Evolutionary conservation across 64 coral and sea anemone genomes (phyloP), one percentile per base, ranked within the genome.

Genomic region (Acropora yongei): DNA sequence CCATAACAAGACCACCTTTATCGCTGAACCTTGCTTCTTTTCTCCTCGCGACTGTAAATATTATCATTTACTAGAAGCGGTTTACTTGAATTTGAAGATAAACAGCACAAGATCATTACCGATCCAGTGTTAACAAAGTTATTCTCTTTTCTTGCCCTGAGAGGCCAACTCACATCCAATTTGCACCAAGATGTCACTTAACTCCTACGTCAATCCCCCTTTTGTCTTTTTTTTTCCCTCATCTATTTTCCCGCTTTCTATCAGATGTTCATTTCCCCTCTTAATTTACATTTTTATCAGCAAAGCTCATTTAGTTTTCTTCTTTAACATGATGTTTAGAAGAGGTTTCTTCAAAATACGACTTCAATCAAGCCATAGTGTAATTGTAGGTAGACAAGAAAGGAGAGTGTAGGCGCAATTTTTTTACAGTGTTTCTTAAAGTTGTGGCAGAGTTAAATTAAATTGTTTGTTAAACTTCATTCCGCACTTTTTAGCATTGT

Each of bases 1-100:
- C 18, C 18, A 42, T 68, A 18, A 20, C 45, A 85, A 69, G 82
- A 85, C 82, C 82, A 85, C 65, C 61, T 41, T 49, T 71, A 5
- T 71, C n/a, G 58, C 45, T 30, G 6, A 47, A 13, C 16, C 17
- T 71, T 45, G 40, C 30, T 63, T 41, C 17, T 44, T 42, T 68
- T 47, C 20, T 3, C 57, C 12, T 19, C 6, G 12, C 45, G 13
- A 10, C 41, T 42, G 13, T 76, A 51, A 77, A 65, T 60, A 87
- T 86, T 74, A 6, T 65, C 51, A 75, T 74, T 71, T 75, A 77
- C 43, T 17, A 47, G 40, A 30, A 30, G 58, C 18, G 8, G 16
- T 76, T 43, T 16, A 75, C 41, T 75, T 44, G 41, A 55, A 30
- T 2, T 6, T 2, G 17, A 72, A 72, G 8, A 72, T 4, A 39